These are phyloP conservation scores for Acanthiza pusilla DNA, from an alignment of 2,797 vertebrate species.

Conservation along the genomic window DNA sequence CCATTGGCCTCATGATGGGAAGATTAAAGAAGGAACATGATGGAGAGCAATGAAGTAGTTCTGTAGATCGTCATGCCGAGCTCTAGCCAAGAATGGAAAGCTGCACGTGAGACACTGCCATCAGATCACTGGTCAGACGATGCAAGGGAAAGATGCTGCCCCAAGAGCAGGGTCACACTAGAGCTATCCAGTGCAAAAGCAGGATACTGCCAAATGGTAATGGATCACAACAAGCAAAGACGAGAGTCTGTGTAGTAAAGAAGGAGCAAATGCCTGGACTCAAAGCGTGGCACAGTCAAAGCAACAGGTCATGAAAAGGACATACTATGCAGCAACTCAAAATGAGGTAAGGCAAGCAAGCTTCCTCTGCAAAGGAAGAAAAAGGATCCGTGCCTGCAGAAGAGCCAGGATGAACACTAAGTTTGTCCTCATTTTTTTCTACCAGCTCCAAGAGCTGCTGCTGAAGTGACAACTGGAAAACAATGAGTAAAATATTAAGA, in stretches of 20 bases:
- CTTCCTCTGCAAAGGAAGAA: neutral
- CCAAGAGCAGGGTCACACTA: neutral
- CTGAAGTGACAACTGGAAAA: neutral
- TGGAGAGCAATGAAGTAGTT: neutral
- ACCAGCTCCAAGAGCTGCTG: neutral
- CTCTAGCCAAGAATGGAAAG: neutral
- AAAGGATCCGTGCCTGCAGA: neutral
- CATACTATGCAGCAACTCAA: neutral
- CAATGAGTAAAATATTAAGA: neutral
- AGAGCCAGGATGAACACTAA: neutral
- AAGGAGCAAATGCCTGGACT: neutral
- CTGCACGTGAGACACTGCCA: fast-evolving
- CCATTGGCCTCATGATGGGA: neutral
- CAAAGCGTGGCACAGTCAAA: neutral
- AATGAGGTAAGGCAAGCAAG: neutral
- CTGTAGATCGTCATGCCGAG: neutral
- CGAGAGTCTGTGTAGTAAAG: neutral
- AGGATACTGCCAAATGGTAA: neutral
- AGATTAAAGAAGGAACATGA: neutral
- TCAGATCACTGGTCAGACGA: neutral
- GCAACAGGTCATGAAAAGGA: neutral
- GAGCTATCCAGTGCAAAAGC: neutral
- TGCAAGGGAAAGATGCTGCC: neutral
- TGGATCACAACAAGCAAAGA: neutral
- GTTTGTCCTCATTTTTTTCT: neutral